Base-by-base conservation (phyloP, 2,113 vertebrate species). In the Ramphastos sulfuratus region DNA sequence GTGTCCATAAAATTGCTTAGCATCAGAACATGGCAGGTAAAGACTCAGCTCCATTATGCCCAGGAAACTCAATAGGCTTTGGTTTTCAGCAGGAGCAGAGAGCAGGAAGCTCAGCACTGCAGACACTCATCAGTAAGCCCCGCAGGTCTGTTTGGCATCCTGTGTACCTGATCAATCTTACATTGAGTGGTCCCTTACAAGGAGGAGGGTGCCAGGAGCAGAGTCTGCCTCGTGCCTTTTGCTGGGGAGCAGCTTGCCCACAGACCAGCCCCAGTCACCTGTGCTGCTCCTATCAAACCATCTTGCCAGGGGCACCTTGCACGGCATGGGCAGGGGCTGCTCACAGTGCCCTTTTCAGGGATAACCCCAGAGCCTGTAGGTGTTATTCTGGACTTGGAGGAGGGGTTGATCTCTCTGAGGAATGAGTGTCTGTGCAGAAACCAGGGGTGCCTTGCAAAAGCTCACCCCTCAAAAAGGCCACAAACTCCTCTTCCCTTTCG, bases 101-200 rank as follows among this genome's bases (percentile, higher is more conserved):
- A 88, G 66, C 56, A 81, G 74, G 89, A 92, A 90, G 52, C 8
- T 15, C 27, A 81, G 35, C 76, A 50, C 54, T 92, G 79, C 79
- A 94, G 87, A 94, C 95, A 96, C 82, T 93, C 93, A 81, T 96
- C 91, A 85, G 94, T 95, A 96, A 96, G 70, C 69, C 42, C 42
- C 89, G 67, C 31, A 74, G 76, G 87, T 94, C 95, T 96, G 92
- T 91, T 93, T 95, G 73, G 89, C 94, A 95, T 74, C 88, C 86
- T 95, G 93, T 92, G 90, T 91, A 94, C 89, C 87, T 94, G 93
- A 93, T 95, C 94, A 95, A 91, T 95, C 93, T 91, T 58, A 48
- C 72, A 39, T 13, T 95, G 94, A 94, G 94, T 93, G 77, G 91
- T 74, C 79, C 64, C 85, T 92, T 95, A 94, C 91, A 96, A 90